Percentiles rank a stretch among this genome's conserved stretches.
phyloP scores from a whole-genome alignment of 2,113 vertebrate genomes.

The Ceuthmochares aereus region DNA sequence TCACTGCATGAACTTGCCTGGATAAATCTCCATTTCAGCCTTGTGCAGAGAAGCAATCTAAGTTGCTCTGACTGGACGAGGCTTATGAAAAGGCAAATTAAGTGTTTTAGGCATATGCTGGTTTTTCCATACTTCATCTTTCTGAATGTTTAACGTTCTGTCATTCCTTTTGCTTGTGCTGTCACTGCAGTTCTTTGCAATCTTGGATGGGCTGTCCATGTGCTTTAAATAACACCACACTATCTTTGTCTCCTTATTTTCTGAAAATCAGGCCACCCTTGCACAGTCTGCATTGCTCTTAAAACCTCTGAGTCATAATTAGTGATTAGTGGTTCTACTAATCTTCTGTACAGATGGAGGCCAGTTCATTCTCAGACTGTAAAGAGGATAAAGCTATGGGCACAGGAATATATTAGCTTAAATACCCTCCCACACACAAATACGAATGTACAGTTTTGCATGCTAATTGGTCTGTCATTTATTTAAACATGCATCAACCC shows the following conservation, averaged over 20 bases:
- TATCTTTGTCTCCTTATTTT: conserved; percentile 42
- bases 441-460: background rate
- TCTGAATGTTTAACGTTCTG: background rate
- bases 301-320: conserved; percentile 68
- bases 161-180: background rate
- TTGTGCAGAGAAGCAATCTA: background rate
- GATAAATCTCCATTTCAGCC: background rate
- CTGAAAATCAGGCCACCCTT: conserved; percentile 55
- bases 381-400: conserved; percentile 71
- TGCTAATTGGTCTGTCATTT: background rate
- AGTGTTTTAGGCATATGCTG: background rate
- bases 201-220: background rate
- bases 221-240: conserved; percentile 13
- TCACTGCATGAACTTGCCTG: background rate
- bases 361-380: conserved; percentile 25
- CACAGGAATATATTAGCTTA: conserved; percentile 65
- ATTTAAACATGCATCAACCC: background rate
- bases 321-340: conserved; percentile 63
- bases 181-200: background rate
- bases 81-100: background rate
- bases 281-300: conserved; percentile 20
- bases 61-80: background rate
- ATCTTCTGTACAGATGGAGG: conserved; percentile 69
- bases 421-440: conserved; percentile 22
- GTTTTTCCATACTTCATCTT: background rate